Percentiles rank a stretch among this genome's conserved stretches.
phyloP scores from a whole-genome alignment of 2,888 invertebrate species.

The Caradrina clavipalpis region DNA sequence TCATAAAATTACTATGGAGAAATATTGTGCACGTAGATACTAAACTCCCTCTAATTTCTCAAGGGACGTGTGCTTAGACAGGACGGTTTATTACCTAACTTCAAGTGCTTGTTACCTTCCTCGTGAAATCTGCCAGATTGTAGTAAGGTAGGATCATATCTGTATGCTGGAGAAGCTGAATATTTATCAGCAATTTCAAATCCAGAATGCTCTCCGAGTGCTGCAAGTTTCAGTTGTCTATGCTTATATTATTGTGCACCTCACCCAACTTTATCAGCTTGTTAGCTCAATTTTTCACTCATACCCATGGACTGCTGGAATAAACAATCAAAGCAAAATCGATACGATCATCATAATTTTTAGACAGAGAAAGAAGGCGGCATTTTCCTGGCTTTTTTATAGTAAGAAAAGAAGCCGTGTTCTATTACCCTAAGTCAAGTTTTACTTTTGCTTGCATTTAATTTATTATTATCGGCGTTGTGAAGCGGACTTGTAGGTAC shows the following conservation, averaged over 20 bases:
- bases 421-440: neutral
- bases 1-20: constrained; percentile 60
- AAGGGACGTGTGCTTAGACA: constrained; percentile 54
- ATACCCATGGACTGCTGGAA: too few species aligned
- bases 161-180: constrained; percentile 4
- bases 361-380: neutral
- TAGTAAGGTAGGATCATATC: neutral
- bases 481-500: too few species aligned
- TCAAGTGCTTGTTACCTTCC: constrained; percentile 36
- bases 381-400: neutral
- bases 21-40: constrained; percentile 54
- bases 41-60: constrained; percentile 60
- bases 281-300: too few species aligned
- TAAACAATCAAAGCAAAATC: neutral
- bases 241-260: neutral
- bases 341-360: neutral
- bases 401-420: neutral
- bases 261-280: too few species aligned
- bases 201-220: neutral
- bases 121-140: constrained; percentile 26
- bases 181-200: constrained; percentile 23
- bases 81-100: constrained; percentile 43
- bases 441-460: neutral
- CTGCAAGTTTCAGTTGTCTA: constrained; percentile 1
- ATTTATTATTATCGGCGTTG: neutral